These are phyloP conservation scores for Uropetala carovei DNA, from an alignment of 2,888 invertebrate species.

Conservation along the genomic window DNA sequence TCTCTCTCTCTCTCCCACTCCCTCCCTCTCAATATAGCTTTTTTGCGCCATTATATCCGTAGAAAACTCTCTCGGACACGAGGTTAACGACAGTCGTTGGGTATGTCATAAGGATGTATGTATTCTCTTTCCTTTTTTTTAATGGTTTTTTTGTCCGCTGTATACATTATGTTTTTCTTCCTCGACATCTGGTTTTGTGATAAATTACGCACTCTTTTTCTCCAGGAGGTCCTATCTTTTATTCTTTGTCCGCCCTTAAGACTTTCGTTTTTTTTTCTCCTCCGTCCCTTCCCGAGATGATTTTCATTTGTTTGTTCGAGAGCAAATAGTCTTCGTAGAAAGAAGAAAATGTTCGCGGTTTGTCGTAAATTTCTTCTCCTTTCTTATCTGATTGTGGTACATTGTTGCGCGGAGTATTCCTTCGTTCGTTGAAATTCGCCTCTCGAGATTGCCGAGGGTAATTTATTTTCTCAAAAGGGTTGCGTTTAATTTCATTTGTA, in stretches of 20 bases:
- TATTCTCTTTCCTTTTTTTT: slow-evolving; percentile 22
- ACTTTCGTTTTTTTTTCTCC: neutral
- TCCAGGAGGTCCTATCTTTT: slow-evolving; percentile 59
- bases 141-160: slow-evolving; percentile 55
- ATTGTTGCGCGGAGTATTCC: slow-evolving; percentile 28
- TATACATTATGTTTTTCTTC: slow-evolving; percentile 32
- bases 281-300: neutral
- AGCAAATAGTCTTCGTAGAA: slow-evolving; percentile 54
- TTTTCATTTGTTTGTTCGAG: slow-evolving; percentile 52
- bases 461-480: slow-evolving; percentile 3
- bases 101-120: slow-evolving; percentile 42
- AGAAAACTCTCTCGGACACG: neutral
- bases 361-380: slow-evolving; percentile 59
- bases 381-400: slow-evolving; percentile 43
- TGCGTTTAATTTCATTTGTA: slow-evolving; percentile 2
- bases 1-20: neutral
- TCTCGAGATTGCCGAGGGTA: slow-evolving; percentile 31
- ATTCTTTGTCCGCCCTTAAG: slow-evolving; percentile 51
- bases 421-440: slow-evolving; percentile 33
- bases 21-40: neutral
- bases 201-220: slow-evolving; percentile 60
- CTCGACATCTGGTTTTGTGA: slow-evolving; percentile 59
- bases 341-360: slow-evolving; percentile 50
- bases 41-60: slow-evolving; percentile 22
- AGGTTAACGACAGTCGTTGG: neutral